These are phyloP conservation scores for Eupsilia transversa DNA, from an alignment of 2,888 invertebrate species.

Conservation along the genomic window DNA sequence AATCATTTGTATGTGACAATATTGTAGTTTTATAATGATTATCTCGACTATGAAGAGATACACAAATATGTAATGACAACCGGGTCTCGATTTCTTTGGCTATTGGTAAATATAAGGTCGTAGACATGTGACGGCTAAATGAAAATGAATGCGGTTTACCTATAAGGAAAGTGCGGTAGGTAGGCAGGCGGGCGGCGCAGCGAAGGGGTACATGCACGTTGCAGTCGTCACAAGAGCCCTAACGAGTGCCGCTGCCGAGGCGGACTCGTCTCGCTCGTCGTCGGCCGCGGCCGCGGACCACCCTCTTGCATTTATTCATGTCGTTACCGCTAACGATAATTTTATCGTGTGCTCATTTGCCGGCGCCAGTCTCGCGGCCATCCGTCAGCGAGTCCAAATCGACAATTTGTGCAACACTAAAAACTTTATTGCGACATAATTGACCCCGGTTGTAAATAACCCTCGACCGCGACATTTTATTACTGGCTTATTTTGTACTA, in stretches of 20 bases:
- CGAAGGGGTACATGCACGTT: conserved; percentile 57
- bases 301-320: conserved; percentile 91
- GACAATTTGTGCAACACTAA: conserved; percentile 90
- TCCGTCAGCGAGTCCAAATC: conserved; percentile 89
- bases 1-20: conserved; percentile 1
- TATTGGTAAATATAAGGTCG: conserved; percentile 4
- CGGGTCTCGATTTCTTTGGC: conserved; percentile 1
- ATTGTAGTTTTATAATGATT: not conserved
- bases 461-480: conserved; percentile 78
- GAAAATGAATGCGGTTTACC: conserved; percentile 68
- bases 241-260: conserved; percentile 81
- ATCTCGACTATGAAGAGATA: not conserved
- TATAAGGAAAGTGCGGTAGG: conserved; percentile 51
- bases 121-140: not conserved
- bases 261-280: conserved; percentile 75
- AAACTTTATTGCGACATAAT: conserved; percentile 89
- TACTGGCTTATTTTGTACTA: conserved; percentile 76
- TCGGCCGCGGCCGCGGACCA: conserved; percentile 80
- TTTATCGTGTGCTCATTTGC: conserved; percentile 91
- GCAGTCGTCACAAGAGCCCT: conserved; percentile 85
- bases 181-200: conserved; percentile 35
- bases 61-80: not conserved
- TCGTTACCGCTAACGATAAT: conserved; percentile 91
- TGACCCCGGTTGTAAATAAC: conserved; percentile 86
- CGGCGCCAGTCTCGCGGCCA: conserved; percentile 89